A percentile compares a stretch with the other conserved stretches of the same genome.
Conservation (phyloP, 2,888 invertebrate species). For the Leistus spinibarbis region DNA sequence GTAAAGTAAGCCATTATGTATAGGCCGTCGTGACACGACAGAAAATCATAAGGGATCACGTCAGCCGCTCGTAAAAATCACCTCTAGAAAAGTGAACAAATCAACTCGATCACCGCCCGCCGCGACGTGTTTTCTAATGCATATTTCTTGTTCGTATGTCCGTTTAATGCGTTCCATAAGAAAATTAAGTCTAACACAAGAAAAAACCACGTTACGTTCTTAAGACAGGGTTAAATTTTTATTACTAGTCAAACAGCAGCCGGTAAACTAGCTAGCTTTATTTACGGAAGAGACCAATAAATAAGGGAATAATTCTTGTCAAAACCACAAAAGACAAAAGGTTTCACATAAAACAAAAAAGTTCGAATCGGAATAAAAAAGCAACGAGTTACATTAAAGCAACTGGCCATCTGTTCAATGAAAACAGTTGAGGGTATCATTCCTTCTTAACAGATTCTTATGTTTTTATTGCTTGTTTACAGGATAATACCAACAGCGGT, state of each 20-base stretch:
- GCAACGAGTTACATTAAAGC: background rate
- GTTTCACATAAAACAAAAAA: background rate
- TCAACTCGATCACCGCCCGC: too few species aligned
- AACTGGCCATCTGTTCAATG: background rate
- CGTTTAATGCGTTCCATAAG: too few species aligned
- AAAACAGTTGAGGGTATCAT: conserved; percentile 8
- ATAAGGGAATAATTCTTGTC: background rate
- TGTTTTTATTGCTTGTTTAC: conserved; percentile 32
- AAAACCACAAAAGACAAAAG: background rate
- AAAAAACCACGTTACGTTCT: background rate
- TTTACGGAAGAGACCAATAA: background rate
- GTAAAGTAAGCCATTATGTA: conserved; percentile 35
- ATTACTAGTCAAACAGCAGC: background rate
- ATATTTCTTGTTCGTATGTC: too few species aligned
- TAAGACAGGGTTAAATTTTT: background rate
- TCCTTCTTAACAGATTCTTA: conserved; percentile 25
- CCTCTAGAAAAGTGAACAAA: conserved; percentile 1
- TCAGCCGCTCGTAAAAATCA: conserved; percentile 19
- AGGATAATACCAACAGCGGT: conserved; percentile 11
- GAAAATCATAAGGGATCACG: conserved; percentile 23
- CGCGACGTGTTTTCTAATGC: conserved; percentile 18
- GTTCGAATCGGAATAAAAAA: background rate
- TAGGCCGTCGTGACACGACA: background rate
- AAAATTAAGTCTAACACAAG: too few species aligned
- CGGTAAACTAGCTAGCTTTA: background rate